Base-by-base conservation (phyloP, 2,888 invertebrate genomes). In the Perizoma flavofasciatum region DNA sequence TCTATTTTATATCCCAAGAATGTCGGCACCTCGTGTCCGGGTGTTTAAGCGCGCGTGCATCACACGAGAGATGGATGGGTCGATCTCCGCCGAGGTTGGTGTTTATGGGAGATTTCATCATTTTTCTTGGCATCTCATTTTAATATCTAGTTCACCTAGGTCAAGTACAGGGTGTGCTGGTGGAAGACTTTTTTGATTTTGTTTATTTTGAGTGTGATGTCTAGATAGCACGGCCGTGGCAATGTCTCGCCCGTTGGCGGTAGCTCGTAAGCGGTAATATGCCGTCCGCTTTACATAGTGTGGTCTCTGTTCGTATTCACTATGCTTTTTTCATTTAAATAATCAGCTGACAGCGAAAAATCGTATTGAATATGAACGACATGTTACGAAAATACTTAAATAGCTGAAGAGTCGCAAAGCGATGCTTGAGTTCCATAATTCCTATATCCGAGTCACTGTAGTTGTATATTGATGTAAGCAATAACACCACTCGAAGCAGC, bases 201-300 rank as follows among this genome's bases (percentile, higher is more conserved):
- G 68, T 71, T 73, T 61, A 67, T 74, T 73, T 77, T 74, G 73
- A 34, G 35, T 69, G 70, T 75, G 55, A 66, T 59, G 65, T 73
- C 64, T 70, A 68, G 69, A 72, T 64, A 71, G 70, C 76, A 75
- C 71, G 77, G 74, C 72, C 70, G 72, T 53, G 70, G 65, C 68
- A 61, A 69, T 74, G 69, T 82, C 81, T 83, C 83, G 82, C 82
- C 82, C 66, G 83, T 80, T 81, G 68, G 75, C 71, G 70, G 68
- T 60, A 72, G 69, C 73, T 75, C 44, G 7, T 66, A 67, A 66
- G 66, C 65, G 67, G 72, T 66, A 61, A 62, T 63, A 49, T 58
- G 60, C 63, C 58, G 66, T 59, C 61, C 61, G 61, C 58, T 53
- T 47, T 43, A 35, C 10, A 33, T 48, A 46, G 52, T 51, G 57